These are phyloP conservation scores for Gallinago jamesoni DNA, from an alignment of 2,113 vertebrate species.

Conservation along the genomic window DNA sequence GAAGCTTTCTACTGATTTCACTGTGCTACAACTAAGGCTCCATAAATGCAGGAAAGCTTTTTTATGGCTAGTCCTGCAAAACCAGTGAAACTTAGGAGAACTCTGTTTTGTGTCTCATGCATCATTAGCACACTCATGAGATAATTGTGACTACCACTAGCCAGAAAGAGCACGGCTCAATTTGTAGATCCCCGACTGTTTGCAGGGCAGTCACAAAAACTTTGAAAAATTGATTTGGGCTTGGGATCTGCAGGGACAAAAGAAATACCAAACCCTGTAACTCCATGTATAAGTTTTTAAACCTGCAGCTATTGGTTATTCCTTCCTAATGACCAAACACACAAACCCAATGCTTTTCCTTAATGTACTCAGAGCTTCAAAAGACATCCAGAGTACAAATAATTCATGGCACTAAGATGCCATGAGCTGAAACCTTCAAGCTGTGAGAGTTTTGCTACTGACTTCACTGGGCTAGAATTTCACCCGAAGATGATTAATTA, in stretches of 20 bases:
- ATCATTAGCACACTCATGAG: not conserved
- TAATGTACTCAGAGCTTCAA: not conserved
- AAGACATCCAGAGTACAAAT: not conserved
- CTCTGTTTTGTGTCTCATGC: not conserved
- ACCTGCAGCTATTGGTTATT: not conserved
- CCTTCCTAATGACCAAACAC: not conserved
- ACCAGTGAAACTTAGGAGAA: not conserved
- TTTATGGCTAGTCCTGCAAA: not conserved
- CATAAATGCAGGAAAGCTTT: not conserved
- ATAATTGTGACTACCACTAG: not conserved
- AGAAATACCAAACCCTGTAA: constrained; percentile 27
- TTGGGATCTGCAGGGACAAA: constrained; percentile 8
- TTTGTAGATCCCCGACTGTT: not conserved
- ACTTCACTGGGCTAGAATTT: not conserved
- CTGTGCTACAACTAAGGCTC: not conserved
- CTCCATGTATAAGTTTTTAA: not conserved
- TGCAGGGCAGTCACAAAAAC: not conserved
- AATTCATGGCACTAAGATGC: not conserved
- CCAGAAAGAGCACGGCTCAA: not conserved
- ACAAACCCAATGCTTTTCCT: not conserved
- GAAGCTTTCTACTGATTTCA: not conserved
- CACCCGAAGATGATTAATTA: not conserved
- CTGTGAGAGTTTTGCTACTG: not conserved
- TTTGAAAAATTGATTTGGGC: not conserved
- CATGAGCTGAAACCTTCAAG: not conserved